Conservation (phyloP, 2,797 vertebrate species). For the Semotilus atromaculatus region DNA sequence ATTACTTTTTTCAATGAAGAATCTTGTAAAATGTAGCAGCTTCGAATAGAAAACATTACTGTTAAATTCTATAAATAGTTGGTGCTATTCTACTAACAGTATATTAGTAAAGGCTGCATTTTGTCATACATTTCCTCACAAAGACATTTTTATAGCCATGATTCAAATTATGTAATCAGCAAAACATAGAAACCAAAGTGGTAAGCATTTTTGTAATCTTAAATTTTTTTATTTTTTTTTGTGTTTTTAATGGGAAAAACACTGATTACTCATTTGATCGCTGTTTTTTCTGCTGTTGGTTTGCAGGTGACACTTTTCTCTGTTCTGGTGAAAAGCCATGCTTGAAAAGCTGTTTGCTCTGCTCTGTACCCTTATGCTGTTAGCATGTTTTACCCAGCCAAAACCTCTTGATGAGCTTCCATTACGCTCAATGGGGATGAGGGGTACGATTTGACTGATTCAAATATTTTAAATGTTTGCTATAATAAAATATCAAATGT, state of each 20-base stretch:
- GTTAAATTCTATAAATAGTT: background rate
- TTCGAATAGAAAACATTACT: background rate
- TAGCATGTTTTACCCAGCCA: constrained; percentile 68
- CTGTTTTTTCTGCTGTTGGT: background rate
- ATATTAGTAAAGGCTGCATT: background rate
- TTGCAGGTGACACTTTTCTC: constrained; percentile 26
- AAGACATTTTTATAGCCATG: background rate
- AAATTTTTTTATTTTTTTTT: too few species aligned
- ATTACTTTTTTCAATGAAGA: too few species aligned
- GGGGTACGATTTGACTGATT: constrained; percentile 70
- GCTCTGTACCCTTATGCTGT: constrained; percentile 75
- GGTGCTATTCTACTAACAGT: background rate
- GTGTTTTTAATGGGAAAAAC: background rate
- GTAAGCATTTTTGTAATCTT: background rate
- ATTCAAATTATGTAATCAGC: background rate
- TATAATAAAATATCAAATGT: background rate
- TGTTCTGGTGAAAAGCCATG: background rate
- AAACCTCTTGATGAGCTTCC: constrained; percentile 51
- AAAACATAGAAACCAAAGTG: background rate
- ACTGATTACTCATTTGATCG: background rate
- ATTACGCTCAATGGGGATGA: constrained; percentile 70
- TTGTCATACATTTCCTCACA: background rate
- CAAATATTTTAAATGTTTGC: background rate
- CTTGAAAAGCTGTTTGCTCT: constrained; percentile 69
- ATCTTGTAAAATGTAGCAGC: background rate